A percentile compares a stretch with the other conserved stretches of the same genome.
Conservation (phyloP, 2,888 invertebrate genomes). For the Drosophila demipolita region DNA sequence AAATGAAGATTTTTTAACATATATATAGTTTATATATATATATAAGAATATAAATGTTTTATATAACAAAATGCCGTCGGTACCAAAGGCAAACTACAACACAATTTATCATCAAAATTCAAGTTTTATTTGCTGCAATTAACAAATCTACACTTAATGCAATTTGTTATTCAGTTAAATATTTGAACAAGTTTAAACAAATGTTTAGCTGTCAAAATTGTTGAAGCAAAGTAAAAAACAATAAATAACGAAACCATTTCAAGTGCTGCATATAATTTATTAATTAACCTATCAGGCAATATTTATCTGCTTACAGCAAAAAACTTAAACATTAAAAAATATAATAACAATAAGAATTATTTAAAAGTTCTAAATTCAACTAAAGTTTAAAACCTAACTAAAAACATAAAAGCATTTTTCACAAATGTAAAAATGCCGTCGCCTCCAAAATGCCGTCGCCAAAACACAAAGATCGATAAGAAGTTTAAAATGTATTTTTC, state of each 20-base stretch:
- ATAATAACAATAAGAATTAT: not conserved
- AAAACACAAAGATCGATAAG: not conserved
- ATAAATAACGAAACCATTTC: not conserved
- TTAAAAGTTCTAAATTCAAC: not conserved
- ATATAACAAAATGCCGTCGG: slow-evolving; percentile 8
- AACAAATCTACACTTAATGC: slow-evolving; percentile 1
- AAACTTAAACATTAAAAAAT: not conserved
- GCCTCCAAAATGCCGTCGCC: slow-evolving; percentile 4
- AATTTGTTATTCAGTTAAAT: not conserved
- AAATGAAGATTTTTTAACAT: not conserved
- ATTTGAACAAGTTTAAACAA: not conserved
- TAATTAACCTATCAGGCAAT: not conserved
- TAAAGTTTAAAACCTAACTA: not conserved
- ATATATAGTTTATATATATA: not conserved
- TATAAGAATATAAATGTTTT: not conserved
- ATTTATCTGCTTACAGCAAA: not conserved
- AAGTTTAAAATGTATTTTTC: not conserved
- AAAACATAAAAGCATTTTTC: not conserved
- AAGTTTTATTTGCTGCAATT: slow-evolving; percentile 2
- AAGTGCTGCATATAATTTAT: not conserved
- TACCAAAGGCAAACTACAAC: not conserved
- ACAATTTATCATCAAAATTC: not conserved
- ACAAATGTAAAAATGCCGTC: not conserved
- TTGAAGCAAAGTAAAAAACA: not conserved
- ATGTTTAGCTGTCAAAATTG: not conserved